Evolutionary conservation across 2,797 vertebrate genomes (phyloP), one percentile per base, ranked within the genome.

Genomic region (Lerista edwardsae): DNA sequence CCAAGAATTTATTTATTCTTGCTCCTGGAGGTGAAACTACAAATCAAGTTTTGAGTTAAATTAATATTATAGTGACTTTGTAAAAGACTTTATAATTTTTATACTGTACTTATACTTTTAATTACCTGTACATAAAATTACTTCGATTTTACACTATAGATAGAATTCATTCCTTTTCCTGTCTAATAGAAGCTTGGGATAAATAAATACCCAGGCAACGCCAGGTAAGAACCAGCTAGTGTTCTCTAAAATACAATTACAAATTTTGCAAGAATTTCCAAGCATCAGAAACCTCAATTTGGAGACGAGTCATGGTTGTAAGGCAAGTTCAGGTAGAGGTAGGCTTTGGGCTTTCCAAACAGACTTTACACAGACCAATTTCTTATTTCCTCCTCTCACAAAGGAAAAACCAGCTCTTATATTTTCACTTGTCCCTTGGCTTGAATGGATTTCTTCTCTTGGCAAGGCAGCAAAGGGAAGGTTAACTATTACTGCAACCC

Each of bases 361-460:
- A 1, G 0, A 83, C 47, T 4, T 31, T 0, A 0, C 31, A 61
- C 19, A 36, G 51, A 6, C 68, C n/a, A 51, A 2, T 79, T 57
- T 39, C 17, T 10, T 29, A 0, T n/a, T 21, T 76, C 21, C 61
- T 61, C 39, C 17, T 67, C 67, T 61, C 36, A 61, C 0, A 61
- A 3, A 3, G 34, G 0, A 59, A 39, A n/a, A 11, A 23, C 0
- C 2, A 0, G 0, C 3, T 27, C 61, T 34, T 73, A 19, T 25
- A 0, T 1, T 36, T n/a, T 31, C 0, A n/a, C 12, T 21, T 15
- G 0, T 41, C 61, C 3, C 31, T 0, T 6, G 57, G 65, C 1
- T n/a, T 61, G 62, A 69, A 55, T 1, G 29, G 41, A 27, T 59
- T 6, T 62, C 12, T 73, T 73, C 62, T 82, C 5, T 0, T 1